Conservation (phyloP, 2,113 vertebrate genomes). For the Dicerorhinus sumatrensis region DNA sequence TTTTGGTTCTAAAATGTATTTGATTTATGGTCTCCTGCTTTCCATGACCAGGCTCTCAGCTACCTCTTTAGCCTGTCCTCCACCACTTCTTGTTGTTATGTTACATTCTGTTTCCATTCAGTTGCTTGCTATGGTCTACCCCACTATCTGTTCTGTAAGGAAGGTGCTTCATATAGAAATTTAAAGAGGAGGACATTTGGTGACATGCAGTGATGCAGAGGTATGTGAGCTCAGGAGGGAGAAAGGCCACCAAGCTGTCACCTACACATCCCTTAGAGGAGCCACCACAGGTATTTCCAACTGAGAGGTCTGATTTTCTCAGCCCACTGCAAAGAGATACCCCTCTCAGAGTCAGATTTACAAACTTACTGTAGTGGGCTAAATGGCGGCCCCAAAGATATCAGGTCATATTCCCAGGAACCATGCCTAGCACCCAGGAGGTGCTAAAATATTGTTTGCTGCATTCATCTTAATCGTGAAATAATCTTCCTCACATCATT, state of each 20-base stretch:
- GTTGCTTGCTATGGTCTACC: neutral
- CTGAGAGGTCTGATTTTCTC: neutral
- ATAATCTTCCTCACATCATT: neutral
- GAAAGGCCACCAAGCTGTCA: neutral
- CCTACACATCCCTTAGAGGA: neutral
- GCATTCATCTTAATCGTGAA: neutral
- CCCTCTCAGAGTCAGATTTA: neutral
- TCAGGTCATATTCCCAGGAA: too few relatives aligned
- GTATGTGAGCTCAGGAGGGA: neutral
- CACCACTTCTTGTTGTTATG: neutral
- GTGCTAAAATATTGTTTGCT: neutral
- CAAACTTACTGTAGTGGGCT: neutral
- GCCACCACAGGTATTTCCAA: neutral
- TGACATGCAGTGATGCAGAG: neutral
- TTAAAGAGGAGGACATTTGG: neutral
- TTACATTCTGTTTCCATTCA: neutral
- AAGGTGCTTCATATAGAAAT: neutral
- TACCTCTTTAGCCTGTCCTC: neutral
- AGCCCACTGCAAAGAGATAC: neutral
- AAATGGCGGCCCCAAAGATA: neutral
- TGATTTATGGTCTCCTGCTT: neutral
- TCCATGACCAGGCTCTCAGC: neutral
- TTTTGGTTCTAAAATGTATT: conserved; percentile 10
- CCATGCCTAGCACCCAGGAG: too few relatives aligned
- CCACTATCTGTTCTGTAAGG: neutral